Conservation (phyloP, 1,140 invertebrate species). For the Drosophila nigromelanica region DNA sequence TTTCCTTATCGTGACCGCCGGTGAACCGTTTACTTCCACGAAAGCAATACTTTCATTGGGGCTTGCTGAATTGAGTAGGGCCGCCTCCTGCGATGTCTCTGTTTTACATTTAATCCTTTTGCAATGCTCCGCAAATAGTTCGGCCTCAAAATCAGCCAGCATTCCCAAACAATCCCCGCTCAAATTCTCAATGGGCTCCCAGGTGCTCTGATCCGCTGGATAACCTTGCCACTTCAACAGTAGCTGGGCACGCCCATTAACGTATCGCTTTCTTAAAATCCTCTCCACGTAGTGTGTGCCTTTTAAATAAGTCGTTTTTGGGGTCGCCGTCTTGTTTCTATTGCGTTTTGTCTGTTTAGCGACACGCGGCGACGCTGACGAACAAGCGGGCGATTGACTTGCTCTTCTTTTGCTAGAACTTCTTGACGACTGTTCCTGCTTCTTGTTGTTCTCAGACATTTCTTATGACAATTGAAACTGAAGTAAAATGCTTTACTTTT, state of each 20-base stretch:
- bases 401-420: not conserved
- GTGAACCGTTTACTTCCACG: not conserved
- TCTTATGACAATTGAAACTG: not conserved
- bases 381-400: not conserved
- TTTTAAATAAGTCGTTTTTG: too few relatives aligned
- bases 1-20: not conserved
- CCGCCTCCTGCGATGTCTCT: not conserved
- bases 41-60: not conserved
- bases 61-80: not conserved
- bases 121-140: slow-evolving; percentile 1
- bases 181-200: slow-evolving; percentile 53
- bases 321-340: not conserved
- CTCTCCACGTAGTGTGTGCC: slow-evolving; percentile 29
- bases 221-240: slow-evolving; percentile 47
- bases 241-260: slow-evolving; percentile 24
- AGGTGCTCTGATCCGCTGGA: slow-evolving; percentile 23
- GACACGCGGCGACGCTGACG: not conserved
- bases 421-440: not conserved
- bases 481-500: not conserved
- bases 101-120: not conserved
- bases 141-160: slow-evolving; percentile 38
- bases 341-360: not conserved
- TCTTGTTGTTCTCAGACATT: slow-evolving; percentile 16
- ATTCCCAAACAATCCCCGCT: slow-evolving; percentile 35
- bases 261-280: slow-evolving; percentile 38